Evolutionary conservation across 1,140 invertebrate genomes (phyloP), one percentile per base, ranked within the genome.

Genomic region (Cyclargus thomasi): DNA sequence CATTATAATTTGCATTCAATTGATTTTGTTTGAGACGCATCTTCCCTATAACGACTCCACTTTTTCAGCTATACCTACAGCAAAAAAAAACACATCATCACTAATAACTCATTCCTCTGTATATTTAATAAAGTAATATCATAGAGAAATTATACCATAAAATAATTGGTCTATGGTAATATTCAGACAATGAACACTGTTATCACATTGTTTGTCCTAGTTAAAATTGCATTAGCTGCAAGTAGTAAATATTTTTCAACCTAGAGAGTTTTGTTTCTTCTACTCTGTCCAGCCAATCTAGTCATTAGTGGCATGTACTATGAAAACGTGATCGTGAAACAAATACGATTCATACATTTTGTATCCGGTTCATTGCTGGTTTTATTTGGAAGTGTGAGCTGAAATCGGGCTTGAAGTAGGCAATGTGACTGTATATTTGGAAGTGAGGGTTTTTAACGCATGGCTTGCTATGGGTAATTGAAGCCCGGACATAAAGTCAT

Each of bases 401-500:
- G 6, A 47, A 23, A 3, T 14, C 8, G 4, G 10, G 20, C 16
- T 8, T 1, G 18, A 14, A 68, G 20, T 16, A 65, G 22, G 70
- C 63, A 68, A 62, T 71, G 70, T 18, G 63, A 53, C 39, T 47
- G 47, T 5, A 39, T 47, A 22, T 23, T 16, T 20, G 18, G 17
- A 29, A 16, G 22, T 5, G 47, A 21, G 1, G 2, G 62, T 64
- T 29, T 1, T 55, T 64, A 18, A 23, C 39, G 64, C 69, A 35
- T 67, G 53, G 65, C 64, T 64, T 57, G 22, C 64, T 62, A 69
- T 70, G 65, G 29, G 69, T 73, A 76, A 73, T 76, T 70, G 70
- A 71, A 67, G 71, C 73, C 73, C 70, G 75, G 73, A 67, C 68
- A 76, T 76, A 69, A 76, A 76, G 75, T 76, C 75, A 77, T 77